Evolutionary conservation across 2,888 invertebrate species (phyloP).

Genomic region (Ophion ventricosus): DNA sequence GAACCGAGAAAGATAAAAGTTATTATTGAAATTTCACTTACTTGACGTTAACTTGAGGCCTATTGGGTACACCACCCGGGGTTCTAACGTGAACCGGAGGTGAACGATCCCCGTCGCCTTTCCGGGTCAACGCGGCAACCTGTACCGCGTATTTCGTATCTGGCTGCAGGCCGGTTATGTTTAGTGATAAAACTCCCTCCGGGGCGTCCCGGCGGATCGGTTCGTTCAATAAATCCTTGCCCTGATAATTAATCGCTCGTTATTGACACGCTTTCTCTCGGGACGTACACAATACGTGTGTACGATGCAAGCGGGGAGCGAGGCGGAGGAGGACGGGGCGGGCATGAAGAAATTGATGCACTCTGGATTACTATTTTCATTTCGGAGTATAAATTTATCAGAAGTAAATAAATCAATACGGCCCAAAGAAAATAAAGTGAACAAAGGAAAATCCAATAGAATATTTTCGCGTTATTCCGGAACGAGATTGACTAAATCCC

Average conservation of each 20-base stretch:
- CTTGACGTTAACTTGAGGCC: constrained; percentile 93
- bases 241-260: constrained; percentile 82
- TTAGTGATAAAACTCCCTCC: constrained; percentile 90
- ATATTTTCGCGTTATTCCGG: too few relatives aligned
- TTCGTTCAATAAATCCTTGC: constrained; percentile 91
- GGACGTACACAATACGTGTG: neutral
- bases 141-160: constrained; percentile 97
- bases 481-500: too few relatives aligned
- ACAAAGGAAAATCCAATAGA: too few relatives aligned
- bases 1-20: neutral
- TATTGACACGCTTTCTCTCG: constrained; percentile 4
- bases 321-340: too few relatives aligned
- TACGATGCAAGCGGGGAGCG: neutral
- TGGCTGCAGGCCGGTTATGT: constrained; percentile 95
- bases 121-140: constrained; percentile 97
- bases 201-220: constrained; percentile 95
- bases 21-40: constrained; percentile 81
- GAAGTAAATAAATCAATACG: too few relatives aligned
- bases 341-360: too few relatives aligned
- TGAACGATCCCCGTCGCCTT: constrained; percentile 98
- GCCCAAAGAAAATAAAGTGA: too few relatives aligned
- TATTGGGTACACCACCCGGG: constrained; percentile 95
- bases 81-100: constrained; percentile 93
- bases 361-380: too few relatives aligned
- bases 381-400: too few relatives aligned